Evolutionary conservation across 2,113 vertebrate genomes (phyloP), one percentile per base, ranked within the genome.

Genomic region (Eupsittula cactorum): DNA sequence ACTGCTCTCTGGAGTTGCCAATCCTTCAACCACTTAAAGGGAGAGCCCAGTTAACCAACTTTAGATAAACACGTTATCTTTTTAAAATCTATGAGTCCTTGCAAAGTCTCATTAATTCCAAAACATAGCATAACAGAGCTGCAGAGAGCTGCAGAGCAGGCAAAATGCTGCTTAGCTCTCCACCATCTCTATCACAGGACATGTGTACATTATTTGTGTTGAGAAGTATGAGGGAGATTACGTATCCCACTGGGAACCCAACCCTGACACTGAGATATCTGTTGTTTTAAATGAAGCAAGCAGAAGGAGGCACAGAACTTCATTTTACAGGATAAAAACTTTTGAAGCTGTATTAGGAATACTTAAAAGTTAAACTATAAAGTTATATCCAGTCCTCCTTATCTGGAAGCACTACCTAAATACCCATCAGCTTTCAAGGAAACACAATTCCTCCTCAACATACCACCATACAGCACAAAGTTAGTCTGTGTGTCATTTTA

Each of bases 191-290:
- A 3, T 44, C 7, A 19, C 33, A 21, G 27, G 6, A 42, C 16
- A 33, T 2, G 8, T 1, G 2, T 2, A 1, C 7, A 10, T 39
- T 52, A 42, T 42, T 50, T 52, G 4, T 49, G 7, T 13, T 47
- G 23, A 93, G 67, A 12, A 62, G 3, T 6, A 2, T 29, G 6
- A 89, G 23, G 20, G 37, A 69, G 13, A 57, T 23, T 35, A 42
- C 1, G 0, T 2, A 2, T 73, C 7, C 33, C 23, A 42, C 59
- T 73, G 5, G 17, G 35, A 86, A 52, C 14, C n/a, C 37, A 89
- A 46, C 41, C 24, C 29, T 69, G 14, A 81, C 6, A 77, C 11
- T 5, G 16, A 77, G 18, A 14, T 44, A 77, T 5, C 20, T 3
- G 3, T 39, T 73, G 29, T 42, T 49, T 81, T 81, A 68, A 73